Evolutionary conservation across 2,113 vertebrate genomes (phyloP), one percentile per base, ranked within the genome.

Genomic region (Phalacrocorax aristotelis): DNA sequence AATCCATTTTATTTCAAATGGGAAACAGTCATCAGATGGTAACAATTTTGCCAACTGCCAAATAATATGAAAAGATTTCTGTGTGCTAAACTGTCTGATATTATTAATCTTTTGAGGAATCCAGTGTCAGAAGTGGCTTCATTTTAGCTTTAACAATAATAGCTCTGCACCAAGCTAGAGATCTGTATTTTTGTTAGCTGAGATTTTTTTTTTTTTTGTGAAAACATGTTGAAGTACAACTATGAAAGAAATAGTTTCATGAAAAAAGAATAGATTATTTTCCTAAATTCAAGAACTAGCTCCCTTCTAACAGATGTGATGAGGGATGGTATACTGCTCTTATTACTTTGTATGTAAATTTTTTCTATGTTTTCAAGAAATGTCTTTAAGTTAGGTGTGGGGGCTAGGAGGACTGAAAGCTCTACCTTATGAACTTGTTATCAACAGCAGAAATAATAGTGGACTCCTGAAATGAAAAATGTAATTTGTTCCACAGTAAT

Each of bases 401-500:
- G 8, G 27, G 8, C 38, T 65, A 17, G 25, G 60, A 61, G 7
- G 9, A 68, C 57, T 46, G 48, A 69, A 16, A 44, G 34, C 9
- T 93, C 61, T 95, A 76, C 30, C 11, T 93, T 93, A 38, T 51
- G 27, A 96, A 86, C 30, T 52, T 55, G 12, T 68, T 93, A 85
- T 52, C 23, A 72, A 89, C 20, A 87, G 61, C 29, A 95, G 87
- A 97, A 96, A 94, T 69, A 97, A 93, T 57, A 96, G 17, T 54
- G 44, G 27, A 90, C 55, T 34, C 30, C 93, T 92, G 60, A 97
- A 96, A 81, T 87, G 36, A 93, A 94, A 96, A 97, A 87, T 72
- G 18, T 74, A 96, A 97, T 87, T 95, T 97, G 48, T 97, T 97
- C 79, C 68, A 93, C 13, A 69, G 36, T 95, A 94, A 90, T 94